Evolutionary conservation across 2,888 invertebrate genomes (phyloP), one percentile per base, ranked within the genome.

Genomic region (Zygogramma bicolorata): DNA sequence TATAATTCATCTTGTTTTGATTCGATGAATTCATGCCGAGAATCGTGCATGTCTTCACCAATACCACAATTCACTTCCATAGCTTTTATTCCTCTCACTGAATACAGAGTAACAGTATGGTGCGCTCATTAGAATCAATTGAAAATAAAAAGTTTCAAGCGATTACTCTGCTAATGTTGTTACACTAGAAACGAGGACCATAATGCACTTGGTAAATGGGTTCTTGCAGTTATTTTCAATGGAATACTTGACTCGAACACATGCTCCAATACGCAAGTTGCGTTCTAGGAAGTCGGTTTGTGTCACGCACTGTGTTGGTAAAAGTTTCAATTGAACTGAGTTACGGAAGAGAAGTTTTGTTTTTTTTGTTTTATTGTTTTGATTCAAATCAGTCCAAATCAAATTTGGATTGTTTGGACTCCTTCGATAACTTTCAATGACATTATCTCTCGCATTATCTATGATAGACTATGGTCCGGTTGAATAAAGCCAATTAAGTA

Each of bases 171-270:
- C 22, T 25, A 53, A 53, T 53, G 53, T 22, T 53, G 22, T 53
- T 53, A 53, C 53, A 10, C 53, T 53, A 53, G 53, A 53, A 53
- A 53, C 13, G 25, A 53, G 42, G 53, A 22, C 53, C 13, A 53
- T 53, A 53, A 53, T 53, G 15, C 13, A 53, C 53, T 53, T 53
- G 13, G 22, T 53, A 46, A 46, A 46, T 53, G 53, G 53, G n/a
- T 13, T 53, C 53, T 53, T 53, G 53, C 53, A 53, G 53, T 53
- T 53, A 53, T 53, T n/a, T 53, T 25, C 22, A 53, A 25, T 53
- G 53, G 25, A 22, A 22, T 53, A 53, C 8, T 53, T 53, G 53
- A 53, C 53, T 25, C 13, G 53, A 53, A 53, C 53, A 53, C 27
- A 53, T 27, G 53, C 53, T 53, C 0, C 7, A 27, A 10, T 53